These are phyloP conservation scores for Dicycla oo DNA, from an alignment of 2,888 invertebrate genomes.

Conservation along the genomic window DNA sequence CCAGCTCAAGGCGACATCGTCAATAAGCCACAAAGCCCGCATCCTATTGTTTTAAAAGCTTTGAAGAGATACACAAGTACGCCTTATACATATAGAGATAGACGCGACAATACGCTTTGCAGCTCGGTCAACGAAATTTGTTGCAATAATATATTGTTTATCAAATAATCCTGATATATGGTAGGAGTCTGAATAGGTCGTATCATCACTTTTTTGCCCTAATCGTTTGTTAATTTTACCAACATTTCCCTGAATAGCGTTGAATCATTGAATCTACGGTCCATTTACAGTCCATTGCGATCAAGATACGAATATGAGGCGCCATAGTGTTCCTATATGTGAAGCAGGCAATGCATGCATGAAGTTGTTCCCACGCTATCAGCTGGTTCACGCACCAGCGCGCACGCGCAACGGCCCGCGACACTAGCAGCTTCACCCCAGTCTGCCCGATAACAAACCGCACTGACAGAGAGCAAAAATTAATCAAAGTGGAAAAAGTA, in stretches of 20 bases:
- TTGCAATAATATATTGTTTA: slow-evolving; percentile 27
- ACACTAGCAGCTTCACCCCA: slow-evolving; percentile 72
- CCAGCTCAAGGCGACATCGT: slow-evolving; percentile 69
- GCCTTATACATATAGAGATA: slow-evolving; percentile 66
- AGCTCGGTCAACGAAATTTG: slow-evolving; percentile 4
- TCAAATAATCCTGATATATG: neutral
- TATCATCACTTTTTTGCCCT: neutral
- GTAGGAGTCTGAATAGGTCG: neutral
- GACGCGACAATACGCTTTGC: slow-evolving; percentile 56
- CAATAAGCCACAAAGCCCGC: slow-evolving; percentile 78
- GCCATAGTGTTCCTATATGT: slow-evolving; percentile 59
- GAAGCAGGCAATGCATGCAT: slow-evolving; percentile 66
- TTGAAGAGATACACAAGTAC: slow-evolving; percentile 70
- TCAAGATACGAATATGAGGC: slow-evolving; percentile 46
- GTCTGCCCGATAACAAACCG: slow-evolving; percentile 66
- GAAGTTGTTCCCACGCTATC: slow-evolving; percentile 87
- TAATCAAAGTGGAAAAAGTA: slow-evolving; percentile 9
- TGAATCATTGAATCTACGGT: slow-evolving; percentile 18
- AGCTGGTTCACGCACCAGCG: slow-evolving; percentile 85
- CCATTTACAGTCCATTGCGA: slow-evolving; percentile 36
- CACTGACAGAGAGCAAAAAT: slow-evolving; percentile 35
- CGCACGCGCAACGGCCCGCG: slow-evolving; percentile 77
- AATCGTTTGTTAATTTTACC: slow-evolving; percentile 5
- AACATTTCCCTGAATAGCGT: slow-evolving; percentile 10
- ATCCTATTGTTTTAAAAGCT: slow-evolving; percentile 83